Percentiles rank a stretch among this genome's conserved stretches.
These are phyloP conservation scores for Atta cephalotes DNA, from an alignment of 1,140 invertebrate species.

Conservation along the genomic window DNA sequence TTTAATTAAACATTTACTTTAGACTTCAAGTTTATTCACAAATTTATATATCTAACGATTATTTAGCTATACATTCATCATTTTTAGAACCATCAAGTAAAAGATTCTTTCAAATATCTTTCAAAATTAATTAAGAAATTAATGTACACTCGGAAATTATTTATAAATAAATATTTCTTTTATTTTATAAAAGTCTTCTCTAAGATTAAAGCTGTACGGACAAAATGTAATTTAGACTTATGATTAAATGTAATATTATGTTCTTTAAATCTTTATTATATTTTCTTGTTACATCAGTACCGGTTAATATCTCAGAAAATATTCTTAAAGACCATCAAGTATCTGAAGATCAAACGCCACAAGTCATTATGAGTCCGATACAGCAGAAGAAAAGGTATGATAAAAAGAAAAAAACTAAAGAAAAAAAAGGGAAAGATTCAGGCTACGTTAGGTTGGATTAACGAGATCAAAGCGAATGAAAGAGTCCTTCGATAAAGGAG, in stretches of 20 bases:
- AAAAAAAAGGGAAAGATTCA: slow-evolving; percentile 29
- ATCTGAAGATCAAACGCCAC: slow-evolving; percentile 20
- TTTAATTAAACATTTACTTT: not conserved
- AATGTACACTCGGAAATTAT: not conserved
- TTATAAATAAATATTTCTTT: not conserved
- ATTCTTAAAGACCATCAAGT: slow-evolving; percentile 13
- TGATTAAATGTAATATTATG: not conserved
- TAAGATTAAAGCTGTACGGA: not conserved
- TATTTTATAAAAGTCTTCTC: not conserved
- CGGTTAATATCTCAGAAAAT: slow-evolving; percentile 13
- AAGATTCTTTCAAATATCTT: not conserved
- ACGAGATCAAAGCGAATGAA: slow-evolving; percentile 27
- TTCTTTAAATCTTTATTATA: slow-evolving; percentile 4
- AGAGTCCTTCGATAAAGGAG: slow-evolving; percentile 32
- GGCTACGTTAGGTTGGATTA: slow-evolving; percentile 33
- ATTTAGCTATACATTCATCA: not conserved
- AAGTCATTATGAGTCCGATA: slow-evolving; percentile 28
- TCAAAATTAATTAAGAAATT: not conserved
- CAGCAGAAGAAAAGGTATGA: slow-evolving; percentile 2
- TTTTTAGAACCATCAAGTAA: not conserved
- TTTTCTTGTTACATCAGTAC: not conserved
- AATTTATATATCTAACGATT: not conserved
- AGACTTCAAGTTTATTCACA: not conserved
- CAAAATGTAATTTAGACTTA: not conserved
- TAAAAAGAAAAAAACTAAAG: not conserved